Evolutionary conservation across 2,797 vertebrate genomes (phyloP).

Genomic region (Mormyrops boulengeri): DNA sequence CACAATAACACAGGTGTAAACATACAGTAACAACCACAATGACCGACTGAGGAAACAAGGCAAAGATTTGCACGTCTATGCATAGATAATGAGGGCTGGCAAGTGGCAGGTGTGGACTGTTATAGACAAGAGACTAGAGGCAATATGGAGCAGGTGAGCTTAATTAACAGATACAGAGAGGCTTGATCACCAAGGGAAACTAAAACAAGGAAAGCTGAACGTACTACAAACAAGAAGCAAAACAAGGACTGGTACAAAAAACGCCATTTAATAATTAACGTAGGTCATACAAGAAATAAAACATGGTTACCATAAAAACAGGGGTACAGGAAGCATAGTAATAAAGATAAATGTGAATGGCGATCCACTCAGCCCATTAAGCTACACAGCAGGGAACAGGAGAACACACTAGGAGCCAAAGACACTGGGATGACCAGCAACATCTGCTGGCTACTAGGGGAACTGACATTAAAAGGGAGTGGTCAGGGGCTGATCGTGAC

Average conservation of each 20-base stretch:
- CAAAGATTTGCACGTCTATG: neutral
- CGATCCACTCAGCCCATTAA: neutral
- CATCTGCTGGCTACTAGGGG: neutral
- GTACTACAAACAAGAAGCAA: neutral
- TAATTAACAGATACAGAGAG: neutral
- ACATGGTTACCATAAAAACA: neutral
- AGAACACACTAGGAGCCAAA: neutral
- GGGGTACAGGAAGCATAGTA: neutral
- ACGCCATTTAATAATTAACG: neutral
- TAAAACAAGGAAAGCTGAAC: neutral
- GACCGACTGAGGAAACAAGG: neutral
- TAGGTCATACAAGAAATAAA: neutral
- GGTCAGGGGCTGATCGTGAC: neutral
- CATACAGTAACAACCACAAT: neutral
- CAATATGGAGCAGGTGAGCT: neutral
- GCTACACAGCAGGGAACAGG: neutral
- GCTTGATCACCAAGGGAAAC: neutral
- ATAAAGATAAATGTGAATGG: neutral
- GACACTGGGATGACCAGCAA: neutral
- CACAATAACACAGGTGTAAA: neutral
- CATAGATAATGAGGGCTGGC: neutral
- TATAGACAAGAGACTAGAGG: neutral
- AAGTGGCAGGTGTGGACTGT: neutral
- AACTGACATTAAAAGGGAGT: neutral
- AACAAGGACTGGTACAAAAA: neutral